Conservation (phyloP, 2,797 vertebrate species). For the Pantherophis vulpinus region DNA sequence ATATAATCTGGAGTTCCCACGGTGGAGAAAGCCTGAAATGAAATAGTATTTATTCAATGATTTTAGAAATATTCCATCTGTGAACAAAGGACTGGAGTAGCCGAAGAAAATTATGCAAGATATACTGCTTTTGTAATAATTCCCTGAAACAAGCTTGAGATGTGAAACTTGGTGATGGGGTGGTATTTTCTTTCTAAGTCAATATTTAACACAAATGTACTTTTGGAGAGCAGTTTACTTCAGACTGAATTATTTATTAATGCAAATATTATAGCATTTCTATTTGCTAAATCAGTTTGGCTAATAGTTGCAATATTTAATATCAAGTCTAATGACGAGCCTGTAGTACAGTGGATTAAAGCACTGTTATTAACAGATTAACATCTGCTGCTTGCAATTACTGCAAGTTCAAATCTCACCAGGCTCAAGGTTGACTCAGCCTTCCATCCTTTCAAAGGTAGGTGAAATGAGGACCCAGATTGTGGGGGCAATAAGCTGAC, state of each 20-base stretch:
- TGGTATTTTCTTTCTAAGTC: background rate
- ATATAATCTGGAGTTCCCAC: conserved; percentile 91
- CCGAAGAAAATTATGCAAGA: background rate
- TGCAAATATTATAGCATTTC: background rate
- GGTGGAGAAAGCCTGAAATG: conserved; percentile 85
- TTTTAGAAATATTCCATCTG: background rate
- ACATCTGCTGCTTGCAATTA: too few species aligned
- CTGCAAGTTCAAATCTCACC: too few species aligned
- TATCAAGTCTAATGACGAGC: background rate
- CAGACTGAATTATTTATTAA: background rate
- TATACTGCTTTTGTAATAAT: background rate
- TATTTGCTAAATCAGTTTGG: background rate
- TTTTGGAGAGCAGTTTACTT: background rate
- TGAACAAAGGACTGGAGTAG: background rate
- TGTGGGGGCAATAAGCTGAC: too few species aligned
- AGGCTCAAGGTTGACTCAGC: too few species aligned
- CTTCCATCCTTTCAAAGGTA: too few species aligned
- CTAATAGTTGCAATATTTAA: background rate
- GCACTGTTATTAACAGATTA: too few species aligned
- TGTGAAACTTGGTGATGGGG: background rate
- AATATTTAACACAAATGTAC: background rate
- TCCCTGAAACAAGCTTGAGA: background rate
- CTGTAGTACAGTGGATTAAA: too few species aligned
- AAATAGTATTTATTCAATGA: background rate
- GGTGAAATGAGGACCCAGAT: too few species aligned